Evolutionary conservation across 92 coral and sea anemone species (phyloP).

Genomic region (Blastomussa wellsi): DNA sequence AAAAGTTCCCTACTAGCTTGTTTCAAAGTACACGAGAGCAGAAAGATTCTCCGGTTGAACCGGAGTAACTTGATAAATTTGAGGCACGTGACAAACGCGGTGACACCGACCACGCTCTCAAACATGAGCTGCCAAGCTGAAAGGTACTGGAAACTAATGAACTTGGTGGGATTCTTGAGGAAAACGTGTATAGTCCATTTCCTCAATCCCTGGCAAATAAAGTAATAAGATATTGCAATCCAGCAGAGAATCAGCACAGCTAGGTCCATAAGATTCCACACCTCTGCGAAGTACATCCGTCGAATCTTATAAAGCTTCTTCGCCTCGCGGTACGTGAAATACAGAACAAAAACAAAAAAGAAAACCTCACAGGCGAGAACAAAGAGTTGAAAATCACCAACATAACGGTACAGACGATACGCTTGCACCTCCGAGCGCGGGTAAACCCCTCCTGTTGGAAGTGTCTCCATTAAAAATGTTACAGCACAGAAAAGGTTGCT

Average conservation of each 20-base stretch:
- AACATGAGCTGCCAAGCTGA: constrained; percentile 88
- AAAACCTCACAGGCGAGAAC: constrained; percentile 82
- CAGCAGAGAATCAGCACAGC: constrained; percentile 69
- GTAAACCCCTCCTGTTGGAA: constrained; percentile 78
- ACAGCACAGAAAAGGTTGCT: constrained; percentile 87
- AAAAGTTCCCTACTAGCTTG: constrained; percentile 70
- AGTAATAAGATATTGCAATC: constrained; percentile 73
- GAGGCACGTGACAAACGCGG: constrained; percentile 63
- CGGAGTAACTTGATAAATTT: constrained; percentile 80
- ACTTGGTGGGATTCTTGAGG: constrained; percentile 64
- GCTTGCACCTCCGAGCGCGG: constrained; percentile 68
- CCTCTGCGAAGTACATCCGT: constrained; percentile 54
- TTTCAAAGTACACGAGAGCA: constrained; percentile 74
- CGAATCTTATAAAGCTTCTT: constrained; percentile 54
- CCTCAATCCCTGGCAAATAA: constrained; percentile 77
- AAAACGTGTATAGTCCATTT: constrained; percentile 70
- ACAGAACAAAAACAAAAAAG: constrained; percentile 62
- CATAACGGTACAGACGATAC: constrained; percentile 82
- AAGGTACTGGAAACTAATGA: constrained; percentile 82
- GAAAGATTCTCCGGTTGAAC: constrained; percentile 90
- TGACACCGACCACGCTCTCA: constrained; percentile 76
- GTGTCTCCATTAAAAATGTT: constrained; percentile 78
- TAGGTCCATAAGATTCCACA: constrained; percentile 83
- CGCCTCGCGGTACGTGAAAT: constrained; percentile 84
- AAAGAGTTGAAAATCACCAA: constrained; percentile 92